Percentiles rank a stretch among this genome's conserved stretches.
These are phyloP conservation scores for Sycobia sp. DNA, from an alignment of 1,140 invertebrate species.

Conservation along the genomic window DNA sequence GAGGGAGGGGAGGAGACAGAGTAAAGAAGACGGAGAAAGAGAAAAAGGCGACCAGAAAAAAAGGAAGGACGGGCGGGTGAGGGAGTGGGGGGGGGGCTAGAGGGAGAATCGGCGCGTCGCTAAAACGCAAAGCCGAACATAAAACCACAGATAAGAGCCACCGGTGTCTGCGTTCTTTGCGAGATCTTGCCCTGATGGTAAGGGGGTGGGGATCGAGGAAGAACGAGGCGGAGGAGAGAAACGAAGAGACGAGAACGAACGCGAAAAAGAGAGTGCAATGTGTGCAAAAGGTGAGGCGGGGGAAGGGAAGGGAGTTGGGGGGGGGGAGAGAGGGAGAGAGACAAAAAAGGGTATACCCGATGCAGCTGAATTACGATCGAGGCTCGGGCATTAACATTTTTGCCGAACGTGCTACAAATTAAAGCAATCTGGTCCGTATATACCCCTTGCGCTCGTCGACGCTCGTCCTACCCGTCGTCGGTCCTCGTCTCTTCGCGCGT, in stretches of 20 bases:
- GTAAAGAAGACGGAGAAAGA: too few relatives aligned
- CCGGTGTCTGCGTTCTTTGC: conserved; percentile 35
- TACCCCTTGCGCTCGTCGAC: conserved; percentile 33
- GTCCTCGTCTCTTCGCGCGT: background rate
- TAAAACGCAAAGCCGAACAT: conserved; percentile 53
- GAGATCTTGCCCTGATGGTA: conserved; percentile 29
- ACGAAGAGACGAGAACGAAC: background rate
- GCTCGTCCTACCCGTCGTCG: background rate
- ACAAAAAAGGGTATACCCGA: conserved; percentile 26
- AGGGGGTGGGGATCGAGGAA: conserved; percentile 2
- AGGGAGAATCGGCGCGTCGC: conserved; percentile 42
- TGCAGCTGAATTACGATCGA: conserved; percentile 51
- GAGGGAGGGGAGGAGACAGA: too few relatives aligned
- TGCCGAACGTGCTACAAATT: conserved; percentile 53
- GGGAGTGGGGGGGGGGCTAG: background rate
- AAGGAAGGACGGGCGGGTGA: background rate
- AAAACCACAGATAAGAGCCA: conserved; percentile 54
- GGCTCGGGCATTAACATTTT: conserved; percentile 54
- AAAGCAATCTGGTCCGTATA: conserved; percentile 51
- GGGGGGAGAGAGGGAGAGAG: background rate
- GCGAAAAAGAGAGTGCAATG: background rate
- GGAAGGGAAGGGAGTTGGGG: too few relatives aligned
- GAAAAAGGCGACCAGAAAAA: background rate
- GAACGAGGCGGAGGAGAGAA: conserved; percentile 2
- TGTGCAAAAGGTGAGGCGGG: background rate